Evolutionary conservation across 2,113 vertebrate genomes (phyloP).

Genomic region (Podocnemis expansa): DNA sequence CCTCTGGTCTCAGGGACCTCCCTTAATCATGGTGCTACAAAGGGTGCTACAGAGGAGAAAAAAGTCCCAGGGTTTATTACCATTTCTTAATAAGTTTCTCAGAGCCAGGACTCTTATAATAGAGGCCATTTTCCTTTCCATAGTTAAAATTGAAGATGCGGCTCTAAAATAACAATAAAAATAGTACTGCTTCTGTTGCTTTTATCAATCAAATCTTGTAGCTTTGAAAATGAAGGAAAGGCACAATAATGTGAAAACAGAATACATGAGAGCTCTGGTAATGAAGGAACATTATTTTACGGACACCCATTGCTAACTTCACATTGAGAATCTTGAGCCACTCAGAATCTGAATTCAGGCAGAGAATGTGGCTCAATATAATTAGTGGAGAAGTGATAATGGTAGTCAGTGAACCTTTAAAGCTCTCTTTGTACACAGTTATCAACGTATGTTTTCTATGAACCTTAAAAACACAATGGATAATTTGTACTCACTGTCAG

Average conservation of each 20-base stretch:
- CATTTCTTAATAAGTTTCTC: not conserved
- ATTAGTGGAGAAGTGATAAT: not conserved
- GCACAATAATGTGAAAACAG: not conserved
- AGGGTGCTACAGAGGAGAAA: not conserved
- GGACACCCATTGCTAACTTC: not conserved
- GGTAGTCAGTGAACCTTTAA: not conserved
- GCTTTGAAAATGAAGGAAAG: not conserved
- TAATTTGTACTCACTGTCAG: not conserved
- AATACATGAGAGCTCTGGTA: not conserved
- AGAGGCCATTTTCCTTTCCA: not conserved
- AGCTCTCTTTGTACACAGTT: not conserved
- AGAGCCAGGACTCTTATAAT: not conserved
- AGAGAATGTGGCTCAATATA: not conserved
- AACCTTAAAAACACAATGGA: not conserved
- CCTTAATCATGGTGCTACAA: not conserved
- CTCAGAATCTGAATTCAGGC: accelerated
- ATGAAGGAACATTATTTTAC: not conserved
- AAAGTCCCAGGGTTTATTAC: not conserved
- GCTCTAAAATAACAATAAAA: not conserved
- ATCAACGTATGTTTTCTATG: not conserved
- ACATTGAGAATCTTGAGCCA: not conserved
- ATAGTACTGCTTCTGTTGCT: not conserved
- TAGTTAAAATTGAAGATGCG: not conserved
- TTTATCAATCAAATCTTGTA: not conserved
- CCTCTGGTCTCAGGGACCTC: not conserved